Conservation (phyloP, 2,888 invertebrate genomes). For the Brachycybe producta region DNA sequence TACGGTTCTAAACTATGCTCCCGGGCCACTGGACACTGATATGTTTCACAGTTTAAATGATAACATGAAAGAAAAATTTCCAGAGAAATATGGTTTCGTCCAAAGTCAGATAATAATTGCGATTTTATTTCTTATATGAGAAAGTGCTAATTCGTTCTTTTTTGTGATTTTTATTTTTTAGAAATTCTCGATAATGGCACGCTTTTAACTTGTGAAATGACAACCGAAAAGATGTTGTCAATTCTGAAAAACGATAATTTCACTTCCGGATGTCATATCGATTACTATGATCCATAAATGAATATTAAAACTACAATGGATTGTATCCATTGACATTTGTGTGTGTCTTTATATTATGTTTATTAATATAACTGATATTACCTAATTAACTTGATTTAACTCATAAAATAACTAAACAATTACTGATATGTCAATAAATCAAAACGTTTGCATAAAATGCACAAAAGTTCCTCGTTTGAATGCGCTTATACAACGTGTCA, state of each 20-base stretch:
- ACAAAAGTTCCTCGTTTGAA: too few species aligned
- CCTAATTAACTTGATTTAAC: too few species aligned
- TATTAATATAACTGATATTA: too few species aligned
- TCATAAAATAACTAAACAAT: too few species aligned
- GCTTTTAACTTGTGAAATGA: constrained; percentile 7
- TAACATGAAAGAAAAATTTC: too few species aligned
- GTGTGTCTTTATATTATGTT: too few species aligned
- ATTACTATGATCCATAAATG: constrained; percentile 7
- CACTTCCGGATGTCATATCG: constrained; percentile 7
- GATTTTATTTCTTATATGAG: neutral
- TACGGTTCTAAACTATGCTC: constrained; percentile 73
- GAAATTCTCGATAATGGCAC: constrained; percentile 1
- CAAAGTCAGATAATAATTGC: neutral
- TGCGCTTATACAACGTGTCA: too few species aligned
- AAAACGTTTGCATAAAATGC: too few species aligned
- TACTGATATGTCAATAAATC: too few species aligned
- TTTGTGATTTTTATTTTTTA: neutral
- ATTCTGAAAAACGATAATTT: constrained; percentile 6
- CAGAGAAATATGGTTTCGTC: neutral
- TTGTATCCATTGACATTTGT: too few species aligned
- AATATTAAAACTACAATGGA: too few species aligned
- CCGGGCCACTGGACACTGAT: constrained; percentile 81
- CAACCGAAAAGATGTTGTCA: constrained; percentile 3
- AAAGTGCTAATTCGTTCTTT: neutral
- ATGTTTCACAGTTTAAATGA: constrained; percentile 42